Evolutionary conservation across 2,113 vertebrate genomes (phyloP).

Genomic region (Lontra canadensis): DNA sequence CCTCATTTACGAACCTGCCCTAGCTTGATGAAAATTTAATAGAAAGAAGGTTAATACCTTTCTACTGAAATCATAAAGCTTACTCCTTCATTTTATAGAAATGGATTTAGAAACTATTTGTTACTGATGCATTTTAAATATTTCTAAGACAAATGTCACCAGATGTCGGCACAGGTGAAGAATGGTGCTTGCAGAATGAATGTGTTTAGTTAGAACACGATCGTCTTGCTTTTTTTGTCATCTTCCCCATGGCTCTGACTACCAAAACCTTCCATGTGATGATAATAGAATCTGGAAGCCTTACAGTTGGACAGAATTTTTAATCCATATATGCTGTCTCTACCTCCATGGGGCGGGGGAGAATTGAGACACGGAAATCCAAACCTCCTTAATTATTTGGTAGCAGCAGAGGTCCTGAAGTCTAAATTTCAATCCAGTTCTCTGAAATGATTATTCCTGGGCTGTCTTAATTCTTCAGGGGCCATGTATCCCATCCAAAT

Average conservation of each 20-base stretch:
- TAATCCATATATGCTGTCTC: neutral
- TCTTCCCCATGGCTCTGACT: neutral
- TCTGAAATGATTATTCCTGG: neutral
- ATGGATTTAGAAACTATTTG: neutral
- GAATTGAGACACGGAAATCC: neutral
- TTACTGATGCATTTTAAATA: neutral
- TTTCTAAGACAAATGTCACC: conserved; percentile 12
- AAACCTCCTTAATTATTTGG: neutral
- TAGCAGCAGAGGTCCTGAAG: neutral
- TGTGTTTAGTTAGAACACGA: neutral
- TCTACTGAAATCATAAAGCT: neutral
- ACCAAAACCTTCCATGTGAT: neutral
- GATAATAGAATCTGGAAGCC: neutral
- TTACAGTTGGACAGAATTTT: neutral
- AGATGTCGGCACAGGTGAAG: neutral
- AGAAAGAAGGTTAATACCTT: neutral
- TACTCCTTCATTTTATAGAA: conserved; percentile 25
- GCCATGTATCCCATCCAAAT: neutral
- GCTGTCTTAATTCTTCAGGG: neutral
- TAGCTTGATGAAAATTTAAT: neutral
- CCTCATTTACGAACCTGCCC: neutral
- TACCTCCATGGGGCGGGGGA: neutral
- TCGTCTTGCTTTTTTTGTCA: neutral
- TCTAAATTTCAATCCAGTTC: neutral
- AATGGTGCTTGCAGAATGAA: neutral